Evolutionary conservation across 2,797 vertebrate genomes (phyloP).

Genomic region (Darevskia nairensis): DNA sequence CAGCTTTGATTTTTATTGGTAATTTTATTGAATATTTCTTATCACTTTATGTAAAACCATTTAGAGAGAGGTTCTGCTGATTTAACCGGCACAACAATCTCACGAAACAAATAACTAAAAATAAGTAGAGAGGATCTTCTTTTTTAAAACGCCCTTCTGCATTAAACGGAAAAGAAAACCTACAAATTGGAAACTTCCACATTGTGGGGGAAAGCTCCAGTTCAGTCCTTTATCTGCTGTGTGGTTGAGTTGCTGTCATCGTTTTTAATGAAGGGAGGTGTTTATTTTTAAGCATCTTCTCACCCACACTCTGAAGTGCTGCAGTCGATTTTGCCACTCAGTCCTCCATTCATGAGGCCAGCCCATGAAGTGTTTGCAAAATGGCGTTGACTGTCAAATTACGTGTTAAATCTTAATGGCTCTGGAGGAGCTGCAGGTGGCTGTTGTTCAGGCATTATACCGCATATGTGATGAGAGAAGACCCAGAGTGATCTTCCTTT

Average conservation of each 20-base stretch:
- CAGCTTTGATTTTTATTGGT: no score
- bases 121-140: neutral
- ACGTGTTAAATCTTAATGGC: neutral
- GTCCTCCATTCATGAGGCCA: neutral
- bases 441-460: neutral
- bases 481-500: neutral
- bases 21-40: no score
- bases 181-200: neutral
- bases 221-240: neutral
- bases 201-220: neutral
- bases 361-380: neutral
- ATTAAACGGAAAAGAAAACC: neutral
- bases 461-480: neutral
- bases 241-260: neutral
- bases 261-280: neutral
- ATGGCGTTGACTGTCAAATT: neutral
- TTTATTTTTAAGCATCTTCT: neutral
- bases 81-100: no score
- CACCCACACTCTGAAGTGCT: neutral
- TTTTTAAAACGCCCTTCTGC: neutral
- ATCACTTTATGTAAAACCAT: no score
- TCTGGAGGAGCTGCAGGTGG: neutral
- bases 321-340: neutral
- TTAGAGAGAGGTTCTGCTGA: no score
- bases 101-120: neutral